Evolutionary conservation across 2,888 invertebrate species (phyloP).

Genomic region (Euplexia lucipara): DNA sequence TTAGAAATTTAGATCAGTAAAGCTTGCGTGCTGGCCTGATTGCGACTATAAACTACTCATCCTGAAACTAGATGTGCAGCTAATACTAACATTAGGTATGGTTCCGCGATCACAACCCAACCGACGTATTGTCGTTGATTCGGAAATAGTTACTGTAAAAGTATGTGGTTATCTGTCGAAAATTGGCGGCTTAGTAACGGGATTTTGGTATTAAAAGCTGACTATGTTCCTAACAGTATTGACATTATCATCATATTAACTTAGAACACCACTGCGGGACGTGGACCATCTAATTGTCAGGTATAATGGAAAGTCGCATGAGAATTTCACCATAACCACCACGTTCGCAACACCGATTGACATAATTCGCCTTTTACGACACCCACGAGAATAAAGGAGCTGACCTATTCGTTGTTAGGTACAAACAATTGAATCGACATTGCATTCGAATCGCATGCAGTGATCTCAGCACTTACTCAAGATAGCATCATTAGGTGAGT

Average conservation of each 20-base stretch:
- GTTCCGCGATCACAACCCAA: constrained; percentile 26
- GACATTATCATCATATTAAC: constrained; percentile 36
- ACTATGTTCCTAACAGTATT: constrained; percentile 18
- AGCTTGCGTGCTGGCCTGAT: constrained; percentile 63
- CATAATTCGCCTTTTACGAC: constrained; percentile 47
- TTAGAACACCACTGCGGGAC: background rate
- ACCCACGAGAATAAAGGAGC: constrained; percentile 45
- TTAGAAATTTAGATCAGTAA: constrained; percentile 64
- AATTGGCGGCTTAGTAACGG: constrained; percentile 40
- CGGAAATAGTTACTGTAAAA: constrained; percentile 24
- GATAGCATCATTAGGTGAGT: constrained; percentile 38
- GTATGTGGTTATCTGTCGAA: constrained; percentile 26
- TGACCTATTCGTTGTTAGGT: constrained; percentile 34
- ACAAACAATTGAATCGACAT: constrained; percentile 40
- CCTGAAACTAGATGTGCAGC: constrained; percentile 60
- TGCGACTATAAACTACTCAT: constrained; percentile 62
- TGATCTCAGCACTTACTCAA: constrained; percentile 51
- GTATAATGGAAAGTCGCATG: constrained; percentile 14
- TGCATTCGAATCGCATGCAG: constrained; percentile 37
- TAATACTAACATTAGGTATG: constrained; percentile 61
- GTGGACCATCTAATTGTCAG: constrained; percentile 23
- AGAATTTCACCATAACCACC: constrained; percentile 29
- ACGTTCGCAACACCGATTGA: constrained; percentile 27
- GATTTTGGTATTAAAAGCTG: constrained; percentile 16
- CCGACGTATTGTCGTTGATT: constrained; percentile 46